Conservation (phyloP, 1,140 invertebrate genomes). For the Sycobia sp. region DNA sequence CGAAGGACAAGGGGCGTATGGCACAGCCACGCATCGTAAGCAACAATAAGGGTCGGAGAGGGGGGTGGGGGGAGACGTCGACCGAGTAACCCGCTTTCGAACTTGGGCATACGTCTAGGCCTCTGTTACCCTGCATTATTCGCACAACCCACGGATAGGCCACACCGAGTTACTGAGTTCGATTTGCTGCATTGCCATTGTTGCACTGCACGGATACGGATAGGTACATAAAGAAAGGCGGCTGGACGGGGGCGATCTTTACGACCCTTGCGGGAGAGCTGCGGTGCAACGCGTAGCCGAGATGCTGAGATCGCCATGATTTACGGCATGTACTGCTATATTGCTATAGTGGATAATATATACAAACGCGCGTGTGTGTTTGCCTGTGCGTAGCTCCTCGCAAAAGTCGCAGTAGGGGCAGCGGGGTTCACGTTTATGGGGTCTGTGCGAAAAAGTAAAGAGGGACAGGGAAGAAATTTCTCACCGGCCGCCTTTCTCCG, state of each 20-base stretch:
- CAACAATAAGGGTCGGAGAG: no score
- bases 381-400: not conserved
- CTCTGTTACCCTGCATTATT: constrained; percentile 37
- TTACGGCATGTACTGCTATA: constrained; percentile 22
- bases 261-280: not conserved
- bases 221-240: no score
- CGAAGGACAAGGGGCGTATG: no score
- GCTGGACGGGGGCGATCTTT: constrained; percentile 27
- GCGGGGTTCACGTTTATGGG: no score
- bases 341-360: constrained; percentile 35
- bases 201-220: no score
- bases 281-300: not conserved
- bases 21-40: no score
- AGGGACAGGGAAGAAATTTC: constrained; percentile 15
- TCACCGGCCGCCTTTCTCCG: not conserved
- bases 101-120: constrained; percentile 19
- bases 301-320: no score
- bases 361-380: constrained; percentile 7
- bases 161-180: constrained; percentile 17
- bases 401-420: constrained; percentile 21
- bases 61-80: constrained; percentile 39
- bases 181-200: constrained; percentile 36
- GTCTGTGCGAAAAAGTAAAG: not conserved
- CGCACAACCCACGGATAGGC: no score
- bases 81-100: constrained; percentile 50